A percentile compares a stretch with the other conserved stretches of the same genome.
These are phyloP conservation scores for Rhamphomyia laevipes DNA, from an alignment of 2,888 invertebrate genomes.

Conservation along the genomic window DNA sequence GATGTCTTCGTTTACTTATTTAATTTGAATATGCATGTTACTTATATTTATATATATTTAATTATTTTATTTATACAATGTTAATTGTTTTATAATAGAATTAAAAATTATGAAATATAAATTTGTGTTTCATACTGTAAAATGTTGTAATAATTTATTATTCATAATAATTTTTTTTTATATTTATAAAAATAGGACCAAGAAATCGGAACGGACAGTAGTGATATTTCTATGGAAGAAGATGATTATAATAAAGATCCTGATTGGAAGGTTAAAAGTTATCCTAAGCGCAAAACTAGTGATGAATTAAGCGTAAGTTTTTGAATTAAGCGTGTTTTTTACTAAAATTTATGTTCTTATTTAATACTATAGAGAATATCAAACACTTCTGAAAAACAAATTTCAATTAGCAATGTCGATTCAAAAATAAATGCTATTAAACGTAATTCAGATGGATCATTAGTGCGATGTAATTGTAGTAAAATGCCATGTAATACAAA, in stretches of 20 bases:
- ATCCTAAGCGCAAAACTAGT: conserved; percentile 33
- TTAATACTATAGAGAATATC: not conserved
- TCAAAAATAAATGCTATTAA: conserved; percentile 28
- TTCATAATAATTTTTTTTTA: too few species aligned
- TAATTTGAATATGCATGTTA: too few species aligned
- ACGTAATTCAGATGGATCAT: conserved; percentile 44
- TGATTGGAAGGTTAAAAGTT: conserved; percentile 59
- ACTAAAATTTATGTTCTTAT: too few species aligned
- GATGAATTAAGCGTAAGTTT: not conserved
- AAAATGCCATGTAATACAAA: conserved; percentile 44
- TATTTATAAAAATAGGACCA: not conserved
- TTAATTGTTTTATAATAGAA: too few species aligned
- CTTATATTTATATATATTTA: too few species aligned
- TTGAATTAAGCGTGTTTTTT: too few species aligned
- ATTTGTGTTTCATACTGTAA: too few species aligned
- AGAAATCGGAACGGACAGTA: not conserved
- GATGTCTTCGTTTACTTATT: too few species aligned
- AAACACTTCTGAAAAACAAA: not conserved
- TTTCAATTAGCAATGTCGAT: too few species aligned
- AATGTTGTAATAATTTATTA: too few species aligned
- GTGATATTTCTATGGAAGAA: not conserved
- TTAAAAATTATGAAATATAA: too few species aligned
- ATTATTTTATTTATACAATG: too few species aligned
- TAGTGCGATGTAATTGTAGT: conserved; percentile 51
- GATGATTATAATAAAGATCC: conserved; percentile 44